Base-by-base conservation (phyloP, 1,140 invertebrate genomes). In the Ditylenchus dipsaci region DNA sequence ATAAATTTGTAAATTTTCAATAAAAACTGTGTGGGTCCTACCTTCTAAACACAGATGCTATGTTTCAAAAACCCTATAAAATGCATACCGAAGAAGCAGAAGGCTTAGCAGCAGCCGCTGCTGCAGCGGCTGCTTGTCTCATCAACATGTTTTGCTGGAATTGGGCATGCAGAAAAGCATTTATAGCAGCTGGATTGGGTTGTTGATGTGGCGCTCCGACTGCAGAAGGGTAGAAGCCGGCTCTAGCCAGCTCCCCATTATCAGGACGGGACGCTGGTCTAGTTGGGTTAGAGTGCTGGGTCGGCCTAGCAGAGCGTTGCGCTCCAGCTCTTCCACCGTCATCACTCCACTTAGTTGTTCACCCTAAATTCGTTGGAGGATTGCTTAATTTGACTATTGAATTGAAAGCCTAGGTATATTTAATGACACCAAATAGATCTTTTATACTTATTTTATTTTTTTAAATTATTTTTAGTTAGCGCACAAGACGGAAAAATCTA, bases 311-410 rank as follows among this genome's bases (percentile, higher is more conserved):
- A 61, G 13, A 61, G 29, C 29, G n/a, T 61, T 43, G 38, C 59
- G 59, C 59, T 61, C 59, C 59, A 61, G n/a, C 19, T 61, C 59
- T 43, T 61, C 59, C 19, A 61, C 59, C 8, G 38, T 61, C 59
- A 61, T 61, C 59, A 61, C 38, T 13, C 59, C n/a, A 30, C 29
- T 43, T 21, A 21, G 38, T n/a, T n/a, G n/a, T 19, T 61, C 59
- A 61, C 59, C n/a, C 59, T 61, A n/a, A 61, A 61, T 13, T 30
- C n/a, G n/a, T n/a, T n/a, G n/a, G n/a, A n/a, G n/a, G n/a, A n/a
- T n/a, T n/a, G n/a, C n/a, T n/a, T n/a, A n/a, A n/a, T n/a, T n/a
- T n/a, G n/a, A n/a, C n/a, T n/a, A n/a, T n/a, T n/a, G n/a, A n/a
- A n/a, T n/a, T n/a, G n/a, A n/a, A n/a, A n/a, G n/a, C n/a, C n/a